phyloP scores from a whole-genome alignment of 2,113 vertebrate species.

The Sapayoa aenigma region DNA sequence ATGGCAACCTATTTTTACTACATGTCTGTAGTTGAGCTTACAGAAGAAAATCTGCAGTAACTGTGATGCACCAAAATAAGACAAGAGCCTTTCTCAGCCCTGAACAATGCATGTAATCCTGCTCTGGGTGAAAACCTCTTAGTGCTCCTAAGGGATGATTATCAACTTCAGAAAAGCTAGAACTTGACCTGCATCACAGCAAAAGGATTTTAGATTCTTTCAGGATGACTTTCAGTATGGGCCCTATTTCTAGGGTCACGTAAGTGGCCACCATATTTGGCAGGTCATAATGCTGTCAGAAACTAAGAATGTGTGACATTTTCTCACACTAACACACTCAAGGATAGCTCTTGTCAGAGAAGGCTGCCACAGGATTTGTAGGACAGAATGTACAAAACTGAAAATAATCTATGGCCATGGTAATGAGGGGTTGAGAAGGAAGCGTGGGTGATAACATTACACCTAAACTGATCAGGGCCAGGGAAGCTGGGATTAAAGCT shows the following conservation, averaged over 20 bases:
- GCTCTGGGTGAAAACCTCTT: background rate
- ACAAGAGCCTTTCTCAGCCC: background rate
- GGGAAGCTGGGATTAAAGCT: background rate
- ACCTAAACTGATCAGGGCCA: background rate
- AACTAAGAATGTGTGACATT: fast-evolving
- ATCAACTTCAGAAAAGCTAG: background rate
- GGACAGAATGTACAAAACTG: background rate
- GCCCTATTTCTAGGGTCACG: background rate
- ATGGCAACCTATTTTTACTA: background rate
- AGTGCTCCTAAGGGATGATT: background rate
- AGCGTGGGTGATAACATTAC: background rate
- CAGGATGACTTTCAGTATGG: background rate
- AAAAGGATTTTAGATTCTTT: background rate
- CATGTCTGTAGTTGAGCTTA: background rate
- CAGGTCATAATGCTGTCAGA: background rate
- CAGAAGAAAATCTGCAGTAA: background rate
- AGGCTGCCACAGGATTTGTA: background rate
- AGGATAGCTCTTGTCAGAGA: background rate
- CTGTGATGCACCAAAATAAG: background rate
- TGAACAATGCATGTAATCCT: background rate
- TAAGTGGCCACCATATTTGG: background rate
- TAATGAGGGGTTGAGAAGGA: background rate
- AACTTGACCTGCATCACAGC: background rate
- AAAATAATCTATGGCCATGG: background rate
- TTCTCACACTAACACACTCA: background rate